phyloP scores from a whole-genome alignment of 2,888 invertebrate genomes.

The Leptopilina syphax region DNA sequence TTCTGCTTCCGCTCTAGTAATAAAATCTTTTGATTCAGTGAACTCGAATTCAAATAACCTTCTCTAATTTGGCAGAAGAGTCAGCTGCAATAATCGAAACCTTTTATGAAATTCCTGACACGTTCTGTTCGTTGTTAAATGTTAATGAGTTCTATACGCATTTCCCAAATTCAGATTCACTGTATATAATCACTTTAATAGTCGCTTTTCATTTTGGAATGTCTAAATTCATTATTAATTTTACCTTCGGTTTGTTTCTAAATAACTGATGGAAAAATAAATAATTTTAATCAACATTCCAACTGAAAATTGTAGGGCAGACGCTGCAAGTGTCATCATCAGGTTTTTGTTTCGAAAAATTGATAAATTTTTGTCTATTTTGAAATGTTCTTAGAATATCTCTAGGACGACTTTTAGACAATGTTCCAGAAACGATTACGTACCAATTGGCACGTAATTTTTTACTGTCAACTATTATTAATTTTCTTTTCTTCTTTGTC shows the following conservation, averaged over 20 bases:
- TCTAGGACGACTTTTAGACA: too few species aligned
- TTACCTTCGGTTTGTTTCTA: background rate
- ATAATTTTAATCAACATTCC: too few species aligned
- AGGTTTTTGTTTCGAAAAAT: too few species aligned
- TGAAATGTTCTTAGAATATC: too few species aligned
- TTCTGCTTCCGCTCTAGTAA: conserved; percentile 69
- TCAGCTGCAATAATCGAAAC: conserved; percentile 51
- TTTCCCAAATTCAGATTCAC: background rate
- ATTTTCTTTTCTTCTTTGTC: too few species aligned
- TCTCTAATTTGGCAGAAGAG: conserved; percentile 51
- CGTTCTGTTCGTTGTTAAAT: conserved; percentile 13
- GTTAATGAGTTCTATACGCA: background rate
- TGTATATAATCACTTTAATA: background rate
- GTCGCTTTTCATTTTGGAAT: background rate
- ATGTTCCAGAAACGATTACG: too few species aligned
- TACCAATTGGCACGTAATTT: too few species aligned
- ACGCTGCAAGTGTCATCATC: too few species aligned
- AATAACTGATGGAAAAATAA: too few species aligned
- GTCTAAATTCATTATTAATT: background rate
- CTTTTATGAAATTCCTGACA: conserved; percentile 16
- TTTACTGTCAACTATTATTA: too few species aligned
- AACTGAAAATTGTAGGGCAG: too few species aligned
- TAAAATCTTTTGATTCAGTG: conserved; percentile 70
- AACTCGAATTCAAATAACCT: conserved; percentile 66
- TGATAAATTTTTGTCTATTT: too few species aligned